These are phyloP conservation scores for Plodia interpunctella DNA, from an alignment of 1,140 invertebrate species.

Conservation along the genomic window DNA sequence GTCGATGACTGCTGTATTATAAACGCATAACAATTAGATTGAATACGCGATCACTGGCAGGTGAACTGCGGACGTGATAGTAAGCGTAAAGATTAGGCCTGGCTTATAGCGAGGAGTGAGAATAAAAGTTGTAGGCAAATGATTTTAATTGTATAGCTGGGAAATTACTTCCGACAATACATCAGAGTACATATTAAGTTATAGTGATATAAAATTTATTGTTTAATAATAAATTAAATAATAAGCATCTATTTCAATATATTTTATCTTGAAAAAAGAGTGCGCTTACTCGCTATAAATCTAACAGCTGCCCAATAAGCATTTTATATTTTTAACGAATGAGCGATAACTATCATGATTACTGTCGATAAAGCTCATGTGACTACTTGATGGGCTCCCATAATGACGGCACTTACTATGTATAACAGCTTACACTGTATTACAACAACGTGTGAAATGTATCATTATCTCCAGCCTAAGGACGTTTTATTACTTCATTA, in stretches of 20 bases:
- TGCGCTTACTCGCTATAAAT: not conserved
- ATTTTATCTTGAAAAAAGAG: no score
- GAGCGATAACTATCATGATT: constrained; percentile 32
- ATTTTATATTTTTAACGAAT: constrained; percentile 39
- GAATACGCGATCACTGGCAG: constrained; percentile 30
- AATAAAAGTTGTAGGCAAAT: not conserved
- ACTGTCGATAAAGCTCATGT: constrained; percentile 22
- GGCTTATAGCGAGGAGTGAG: not conserved
- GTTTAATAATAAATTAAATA: no score
- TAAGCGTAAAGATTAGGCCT: not conserved
- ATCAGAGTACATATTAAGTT: no score
- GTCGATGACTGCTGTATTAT: constrained; percentile 39
- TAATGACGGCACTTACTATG: constrained; percentile 14
- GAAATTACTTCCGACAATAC: no score
- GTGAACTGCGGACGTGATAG: constrained; percentile 35
- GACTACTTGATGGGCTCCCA: constrained; percentile 11
- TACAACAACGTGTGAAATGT: constrained; percentile 15
- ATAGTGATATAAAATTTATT: no score
- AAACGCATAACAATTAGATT: constrained; percentile 49
- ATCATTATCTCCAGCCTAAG: not conserved
- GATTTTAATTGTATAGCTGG: no score
- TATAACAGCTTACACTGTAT: constrained; percentile 9
- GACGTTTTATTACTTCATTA: constrained; percentile 4
- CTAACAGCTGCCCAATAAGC: not conserved
- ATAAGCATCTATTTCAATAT: no score